These are phyloP conservation scores for Ochropacha duplaris DNA, from an alignment of 2,888 invertebrate genomes.

Conservation along the genomic window DNA sequence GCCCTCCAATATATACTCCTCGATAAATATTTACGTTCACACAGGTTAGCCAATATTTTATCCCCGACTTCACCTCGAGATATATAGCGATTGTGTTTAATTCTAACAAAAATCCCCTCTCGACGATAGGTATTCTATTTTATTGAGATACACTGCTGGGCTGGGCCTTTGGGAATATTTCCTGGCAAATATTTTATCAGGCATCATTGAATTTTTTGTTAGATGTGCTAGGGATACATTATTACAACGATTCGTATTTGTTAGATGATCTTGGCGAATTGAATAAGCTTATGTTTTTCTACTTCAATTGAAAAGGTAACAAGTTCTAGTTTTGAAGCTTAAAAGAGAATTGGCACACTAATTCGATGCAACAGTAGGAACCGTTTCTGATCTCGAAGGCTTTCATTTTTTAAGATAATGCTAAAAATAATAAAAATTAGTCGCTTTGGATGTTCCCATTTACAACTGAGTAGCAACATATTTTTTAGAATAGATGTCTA, in stretches of 20 bases:
- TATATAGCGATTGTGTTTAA: slow-evolving; percentile 46
- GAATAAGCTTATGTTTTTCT: neutral
- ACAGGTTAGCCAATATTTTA: slow-evolving; percentile 33
- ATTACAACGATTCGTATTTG: neutral
- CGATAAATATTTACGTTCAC: slow-evolving; percentile 47
- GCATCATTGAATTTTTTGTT: neutral
- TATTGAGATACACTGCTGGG: slow-evolving; percentile 21
- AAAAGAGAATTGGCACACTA: too few species aligned
- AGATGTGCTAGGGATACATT: neutral
- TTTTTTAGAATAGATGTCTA: too few species aligned
- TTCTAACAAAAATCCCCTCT: slow-evolving; percentile 33
- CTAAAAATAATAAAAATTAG: too few species aligned
- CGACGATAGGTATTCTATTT: slow-evolving; percentile 25
- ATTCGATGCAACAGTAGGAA: too few species aligned
- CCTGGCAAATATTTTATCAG: slow-evolving; percentile 15
- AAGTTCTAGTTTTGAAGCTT: too few species aligned
- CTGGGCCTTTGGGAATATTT: neutral
- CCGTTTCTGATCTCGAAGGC: too few species aligned
- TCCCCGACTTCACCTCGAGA: slow-evolving; percentile 24
- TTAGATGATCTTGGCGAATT: neutral
- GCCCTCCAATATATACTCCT: slow-evolving; percentile 35
- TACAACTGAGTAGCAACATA: too few species aligned
- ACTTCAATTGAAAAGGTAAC: too few species aligned
- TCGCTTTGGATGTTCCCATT: too few species aligned
- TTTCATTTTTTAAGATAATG: too few species aligned